These are phyloP conservation scores for Congeria kusceri DNA, from an alignment of 2,888 invertebrate genomes.

Conservation along the genomic window DNA sequence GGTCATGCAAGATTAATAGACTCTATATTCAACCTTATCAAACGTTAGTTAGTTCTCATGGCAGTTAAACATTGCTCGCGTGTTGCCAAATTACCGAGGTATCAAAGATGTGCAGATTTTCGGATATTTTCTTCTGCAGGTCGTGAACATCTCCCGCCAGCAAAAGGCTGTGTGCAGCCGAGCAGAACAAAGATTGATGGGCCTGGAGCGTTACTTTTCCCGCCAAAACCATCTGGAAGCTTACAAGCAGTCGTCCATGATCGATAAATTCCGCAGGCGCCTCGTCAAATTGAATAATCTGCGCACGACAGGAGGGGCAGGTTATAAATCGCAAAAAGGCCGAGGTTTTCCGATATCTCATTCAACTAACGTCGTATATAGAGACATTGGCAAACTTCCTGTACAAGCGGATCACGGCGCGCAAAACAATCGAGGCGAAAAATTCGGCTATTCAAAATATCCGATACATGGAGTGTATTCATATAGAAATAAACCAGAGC, in stretches of 20 bases:
- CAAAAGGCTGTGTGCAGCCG: constrained; percentile 51
- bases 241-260: constrained; percentile 41
- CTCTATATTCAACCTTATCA: too few relatives aligned
- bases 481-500: constrained; percentile 16
- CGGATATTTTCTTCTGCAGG: constrained; percentile 36
- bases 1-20: too few relatives aligned
- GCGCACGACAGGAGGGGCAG: constrained; percentile 30
- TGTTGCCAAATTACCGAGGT: too few relatives aligned
- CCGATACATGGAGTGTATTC: constrained; percentile 22
- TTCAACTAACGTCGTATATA: constrained; percentile 5
- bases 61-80: too few relatives aligned
- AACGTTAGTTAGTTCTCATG: too few relatives aligned
- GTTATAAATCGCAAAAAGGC: constrained; percentile 12
- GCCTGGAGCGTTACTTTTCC: constrained; percentile 40
- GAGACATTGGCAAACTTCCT: constrained; percentile 21
- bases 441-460: constrained; percentile 23
- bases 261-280: constrained; percentile 52
- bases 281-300: constrained; percentile 47
- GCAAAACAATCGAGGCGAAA: constrained; percentile 21
- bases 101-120: too few relatives aligned
- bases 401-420: constrained; percentile 4
- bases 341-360: constrained; percentile 34
- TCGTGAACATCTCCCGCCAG: constrained; percentile 49
- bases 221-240: constrained; percentile 46
- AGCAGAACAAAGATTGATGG: constrained; percentile 34